Evolutionary conservation across 2,888 invertebrate genomes (phyloP).

Genomic region (Pyrocoelia pectoralis): DNA sequence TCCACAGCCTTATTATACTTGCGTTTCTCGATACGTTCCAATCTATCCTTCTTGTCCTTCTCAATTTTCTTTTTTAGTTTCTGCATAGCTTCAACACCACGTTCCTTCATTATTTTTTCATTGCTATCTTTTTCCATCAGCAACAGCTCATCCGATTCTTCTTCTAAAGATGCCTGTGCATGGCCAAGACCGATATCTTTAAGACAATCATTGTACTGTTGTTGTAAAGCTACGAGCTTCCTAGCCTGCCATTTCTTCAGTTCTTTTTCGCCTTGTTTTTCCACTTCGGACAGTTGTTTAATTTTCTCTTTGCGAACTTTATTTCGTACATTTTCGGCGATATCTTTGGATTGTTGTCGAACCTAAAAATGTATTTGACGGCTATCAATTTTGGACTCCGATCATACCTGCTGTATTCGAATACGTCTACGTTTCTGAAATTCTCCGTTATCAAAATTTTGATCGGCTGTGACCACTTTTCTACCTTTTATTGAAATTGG

Average conservation of each 20-base stretch:
- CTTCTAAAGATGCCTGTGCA: constrained; percentile 57
- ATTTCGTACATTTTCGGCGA: constrained; percentile 65
- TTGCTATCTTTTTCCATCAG: constrained; percentile 45
- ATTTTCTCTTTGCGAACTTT: constrained; percentile 63
- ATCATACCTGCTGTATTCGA: constrained; percentile 67
- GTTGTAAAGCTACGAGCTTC: constrained; percentile 61
- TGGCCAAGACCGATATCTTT: constrained; percentile 64
- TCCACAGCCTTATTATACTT: constrained; percentile 59
- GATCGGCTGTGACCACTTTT: constrained; percentile 63
- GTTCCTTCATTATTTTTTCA: constrained; percentile 52
- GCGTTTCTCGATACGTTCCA: constrained; percentile 48
- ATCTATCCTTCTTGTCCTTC: constrained; percentile 44
- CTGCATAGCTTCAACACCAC: constrained; percentile 58
- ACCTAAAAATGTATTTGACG: constrained; percentile 57
- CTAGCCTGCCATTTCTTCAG: constrained; percentile 63
- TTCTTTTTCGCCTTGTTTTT: constrained; percentile 62
- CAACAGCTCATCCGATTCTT: constrained; percentile 47
- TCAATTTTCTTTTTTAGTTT: constrained; percentile 53
- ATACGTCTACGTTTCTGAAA: constrained; percentile 66
- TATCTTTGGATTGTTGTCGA: constrained; percentile 68
- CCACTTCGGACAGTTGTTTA: constrained; percentile 61
- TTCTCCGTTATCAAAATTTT: constrained; percentile 63
- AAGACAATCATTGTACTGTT: constrained; percentile 62
- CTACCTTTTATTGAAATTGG: constrained; percentile 61
- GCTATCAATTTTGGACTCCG: neutral